Conservation (phyloP, 2,888 invertebrate species). For the Smittia aterrima region DNA sequence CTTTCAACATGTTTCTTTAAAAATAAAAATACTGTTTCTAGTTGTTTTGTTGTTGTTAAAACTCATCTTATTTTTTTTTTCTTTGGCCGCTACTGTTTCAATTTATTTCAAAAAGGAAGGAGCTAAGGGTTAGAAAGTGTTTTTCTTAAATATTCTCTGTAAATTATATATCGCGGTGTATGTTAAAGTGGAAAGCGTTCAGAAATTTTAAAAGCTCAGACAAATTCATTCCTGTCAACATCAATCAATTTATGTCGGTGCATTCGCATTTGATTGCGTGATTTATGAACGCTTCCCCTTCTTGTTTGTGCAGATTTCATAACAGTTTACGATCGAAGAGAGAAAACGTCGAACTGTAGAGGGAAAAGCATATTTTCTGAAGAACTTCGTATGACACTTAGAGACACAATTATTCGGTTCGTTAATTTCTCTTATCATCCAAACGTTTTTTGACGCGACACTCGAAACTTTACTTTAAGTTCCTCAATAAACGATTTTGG, state of each 20-base stretch:
- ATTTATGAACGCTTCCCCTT: too few relatives aligned
- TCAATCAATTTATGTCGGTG: too few relatives aligned
- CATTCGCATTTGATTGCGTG: too few relatives aligned
- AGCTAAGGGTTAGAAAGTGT: too few relatives aligned
- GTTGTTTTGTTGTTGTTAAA: neutral
- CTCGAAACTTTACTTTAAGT: neutral
- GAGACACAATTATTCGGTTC: slow-evolving; percentile 3
- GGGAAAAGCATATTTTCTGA: neutral
- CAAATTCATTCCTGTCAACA: too few relatives aligned
- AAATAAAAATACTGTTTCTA: neutral
- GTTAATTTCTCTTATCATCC: slow-evolving; percentile 6
- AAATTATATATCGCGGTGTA: too few relatives aligned
- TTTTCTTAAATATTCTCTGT: too few relatives aligned
- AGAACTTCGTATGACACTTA: neutral
- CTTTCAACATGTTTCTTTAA: neutral
- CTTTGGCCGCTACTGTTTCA: neutral
- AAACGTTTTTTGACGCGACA: neutral
- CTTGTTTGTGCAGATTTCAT: too few relatives aligned
- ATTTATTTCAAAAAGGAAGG: neutral
- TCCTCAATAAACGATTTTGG: slow-evolving; percentile 10
- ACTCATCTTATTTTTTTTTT: neutral
- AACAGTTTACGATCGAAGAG: neutral
- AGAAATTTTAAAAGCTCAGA: too few relatives aligned
- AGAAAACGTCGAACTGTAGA: neutral
- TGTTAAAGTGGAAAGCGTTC: too few relatives aligned